Evolutionary conservation across 2,888 invertebrate genomes (phyloP).

Genomic region (Pachydiplax longipennis): DNA sequence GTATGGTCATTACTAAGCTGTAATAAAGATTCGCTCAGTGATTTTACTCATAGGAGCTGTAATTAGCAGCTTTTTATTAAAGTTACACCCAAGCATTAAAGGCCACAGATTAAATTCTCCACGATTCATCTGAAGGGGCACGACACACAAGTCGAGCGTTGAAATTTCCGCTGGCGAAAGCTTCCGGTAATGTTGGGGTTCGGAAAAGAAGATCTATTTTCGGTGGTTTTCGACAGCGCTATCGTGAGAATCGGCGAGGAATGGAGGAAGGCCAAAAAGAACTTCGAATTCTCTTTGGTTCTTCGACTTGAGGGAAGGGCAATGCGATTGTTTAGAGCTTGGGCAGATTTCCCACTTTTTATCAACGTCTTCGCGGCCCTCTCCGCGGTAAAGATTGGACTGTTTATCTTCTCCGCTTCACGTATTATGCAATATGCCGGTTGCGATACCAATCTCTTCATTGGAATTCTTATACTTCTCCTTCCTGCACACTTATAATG

Average conservation of each 20-base stretch:
- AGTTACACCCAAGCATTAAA: too few relatives aligned
- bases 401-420: neutral
- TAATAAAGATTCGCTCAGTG: too few relatives aligned
- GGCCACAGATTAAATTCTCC: neutral
- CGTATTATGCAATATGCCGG: too few relatives aligned
- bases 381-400: neutral
- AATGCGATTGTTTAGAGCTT: neutral
- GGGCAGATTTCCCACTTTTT: neutral
- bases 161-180: neutral
- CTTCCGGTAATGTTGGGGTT: neutral
- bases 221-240: neutral
- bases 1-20: too few relatives aligned
- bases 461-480: neutral
- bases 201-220: neutral
- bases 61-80: too few relatives aligned
- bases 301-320: neutral
- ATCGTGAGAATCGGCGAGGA: neutral
- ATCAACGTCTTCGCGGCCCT: too few relatives aligned
- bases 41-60: too few relatives aligned
- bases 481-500: neutral
- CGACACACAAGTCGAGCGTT: neutral
- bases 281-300: neutral
- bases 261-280: neutral
- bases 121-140: neutral
- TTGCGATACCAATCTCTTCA: neutral